These are phyloP conservation scores for Lithophane semibrunnea DNA, from an alignment of 2,888 invertebrate genomes.

Conservation along the genomic window DNA sequence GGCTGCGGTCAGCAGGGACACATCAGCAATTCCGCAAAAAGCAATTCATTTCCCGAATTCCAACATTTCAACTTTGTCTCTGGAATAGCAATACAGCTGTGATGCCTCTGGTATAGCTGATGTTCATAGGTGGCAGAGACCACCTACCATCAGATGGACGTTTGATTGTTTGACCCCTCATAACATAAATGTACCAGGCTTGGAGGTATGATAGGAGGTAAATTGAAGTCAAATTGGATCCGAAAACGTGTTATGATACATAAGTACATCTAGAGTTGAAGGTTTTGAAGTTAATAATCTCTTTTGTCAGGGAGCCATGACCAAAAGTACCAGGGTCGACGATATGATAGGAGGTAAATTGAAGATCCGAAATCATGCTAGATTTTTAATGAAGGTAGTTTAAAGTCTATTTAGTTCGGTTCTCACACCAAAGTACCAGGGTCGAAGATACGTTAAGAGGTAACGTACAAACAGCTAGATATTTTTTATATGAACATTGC, in stretches of 20 bases:
- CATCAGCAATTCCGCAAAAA: too few relatives aligned
- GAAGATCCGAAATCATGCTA: too few relatives aligned
- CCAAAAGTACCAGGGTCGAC: too few relatives aligned
- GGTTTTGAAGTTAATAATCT: background rate
- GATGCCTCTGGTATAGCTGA: too few relatives aligned
- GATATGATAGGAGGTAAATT: too few relatives aligned
- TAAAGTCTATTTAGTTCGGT: background rate
- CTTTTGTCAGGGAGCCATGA: background rate
- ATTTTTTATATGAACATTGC: constrained; percentile 44
- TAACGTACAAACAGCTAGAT: constrained; percentile 25
- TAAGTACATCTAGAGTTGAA: too few relatives aligned
- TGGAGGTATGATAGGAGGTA: background rate
- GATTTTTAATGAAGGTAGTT: background rate
- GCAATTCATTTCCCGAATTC: too few relatives aligned
- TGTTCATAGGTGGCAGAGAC: too few relatives aligned
- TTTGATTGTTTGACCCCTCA: background rate
- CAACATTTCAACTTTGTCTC: too few relatives aligned
- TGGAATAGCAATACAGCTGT: too few relatives aligned
- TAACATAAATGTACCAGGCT: background rate
- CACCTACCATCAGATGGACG: too few relatives aligned
- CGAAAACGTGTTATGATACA: background rate
- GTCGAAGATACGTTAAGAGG: background rate
- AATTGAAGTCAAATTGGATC: background rate
- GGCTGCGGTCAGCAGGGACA: too few relatives aligned
- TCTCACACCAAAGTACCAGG: constrained; percentile 24